A percentile compares a stretch with the other conserved stretches of the same genome.
Conservation (phyloP, 1,140 invertebrate genomes). For the Pseudoatta argentina region DNA sequence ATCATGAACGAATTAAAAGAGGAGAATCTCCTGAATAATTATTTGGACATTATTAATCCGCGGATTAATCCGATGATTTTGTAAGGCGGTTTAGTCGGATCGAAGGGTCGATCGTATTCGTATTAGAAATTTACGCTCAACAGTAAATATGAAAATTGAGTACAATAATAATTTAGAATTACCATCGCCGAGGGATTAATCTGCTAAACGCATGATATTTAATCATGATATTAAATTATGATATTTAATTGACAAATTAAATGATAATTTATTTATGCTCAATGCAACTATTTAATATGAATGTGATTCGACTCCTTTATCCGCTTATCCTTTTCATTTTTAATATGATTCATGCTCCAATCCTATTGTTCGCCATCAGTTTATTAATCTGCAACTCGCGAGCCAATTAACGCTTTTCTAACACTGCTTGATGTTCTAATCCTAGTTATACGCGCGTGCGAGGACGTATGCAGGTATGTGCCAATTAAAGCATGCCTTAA, state of each 20-base stretch:
- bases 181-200: neutral
- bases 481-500: slow-evolving; percentile 39
- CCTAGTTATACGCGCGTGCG: neutral
- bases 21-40: slow-evolving; percentile 80
- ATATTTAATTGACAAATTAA: slow-evolving; percentile 1
- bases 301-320: slow-evolving; percentile 27
- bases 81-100: neutral
- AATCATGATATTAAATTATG: neutral
- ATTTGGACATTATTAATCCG: slow-evolving; percentile 62
- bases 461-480: slow-evolving; percentile 42
- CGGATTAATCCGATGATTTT: slow-evolving; percentile 20
- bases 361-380: slow-evolving; percentile 9
- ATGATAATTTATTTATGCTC: neutral
- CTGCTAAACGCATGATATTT: neutral
- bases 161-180: neutral
- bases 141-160: neutral
- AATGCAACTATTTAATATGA: neutral
- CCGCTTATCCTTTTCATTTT: neutral
- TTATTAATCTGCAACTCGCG: slow-evolving; percentile 31
- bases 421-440: slow-evolving; percentile 41
- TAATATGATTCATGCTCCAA: slow-evolving; percentile 16
- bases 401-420: slow-evolving; percentile 37
- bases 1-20: slow-evolving; percentile 85
- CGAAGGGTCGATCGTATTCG: neutral
- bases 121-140: neutral